phyloP scores from a whole-genome alignment of 2,113 vertebrate species.

The Sylvia atricapilla region DNA sequence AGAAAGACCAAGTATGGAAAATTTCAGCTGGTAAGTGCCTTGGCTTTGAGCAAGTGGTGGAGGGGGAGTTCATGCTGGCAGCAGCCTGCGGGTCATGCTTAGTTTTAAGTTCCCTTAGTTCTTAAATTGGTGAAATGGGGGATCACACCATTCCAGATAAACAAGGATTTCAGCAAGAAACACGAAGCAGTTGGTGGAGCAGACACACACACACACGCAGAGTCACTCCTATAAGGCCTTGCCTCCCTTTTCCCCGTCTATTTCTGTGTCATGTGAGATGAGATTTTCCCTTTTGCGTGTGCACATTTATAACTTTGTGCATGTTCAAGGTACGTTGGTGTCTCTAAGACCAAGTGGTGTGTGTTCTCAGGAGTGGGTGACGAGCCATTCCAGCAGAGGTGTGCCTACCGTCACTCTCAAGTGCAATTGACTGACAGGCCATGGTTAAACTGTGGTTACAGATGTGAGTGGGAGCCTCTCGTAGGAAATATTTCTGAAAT shows the following conservation, averaged over 20 bases:
- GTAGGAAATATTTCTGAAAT: conserved; percentile 60
- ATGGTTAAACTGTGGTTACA: neutral
- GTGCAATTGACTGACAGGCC: neutral
- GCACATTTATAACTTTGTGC: neutral
- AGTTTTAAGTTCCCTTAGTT: neutral
- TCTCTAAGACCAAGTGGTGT: neutral
- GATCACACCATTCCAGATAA: neutral
- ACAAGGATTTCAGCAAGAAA: neutral
- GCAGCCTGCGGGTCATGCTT: neutral
- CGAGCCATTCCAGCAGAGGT: neutral
- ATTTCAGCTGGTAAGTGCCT: conserved; percentile 19
- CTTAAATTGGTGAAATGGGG: neutral
- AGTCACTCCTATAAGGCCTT: neutral
- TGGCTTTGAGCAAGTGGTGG: neutral
- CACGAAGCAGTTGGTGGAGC: fast-evolving
- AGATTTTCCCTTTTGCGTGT: neutral
- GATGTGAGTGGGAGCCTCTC: conserved; percentile 9
- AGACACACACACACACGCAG: too few species aligned
- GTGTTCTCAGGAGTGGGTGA: neutral
- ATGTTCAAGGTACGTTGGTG: neutral
- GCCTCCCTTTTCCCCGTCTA: neutral
- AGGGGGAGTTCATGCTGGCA: neutral
- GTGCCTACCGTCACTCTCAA: fast-evolving
- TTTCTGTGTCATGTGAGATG: neutral
- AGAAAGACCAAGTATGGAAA: conserved; percentile 47